Conservation (phyloP, 2,888 invertebrate species). For the Aphodius granarius region DNA sequence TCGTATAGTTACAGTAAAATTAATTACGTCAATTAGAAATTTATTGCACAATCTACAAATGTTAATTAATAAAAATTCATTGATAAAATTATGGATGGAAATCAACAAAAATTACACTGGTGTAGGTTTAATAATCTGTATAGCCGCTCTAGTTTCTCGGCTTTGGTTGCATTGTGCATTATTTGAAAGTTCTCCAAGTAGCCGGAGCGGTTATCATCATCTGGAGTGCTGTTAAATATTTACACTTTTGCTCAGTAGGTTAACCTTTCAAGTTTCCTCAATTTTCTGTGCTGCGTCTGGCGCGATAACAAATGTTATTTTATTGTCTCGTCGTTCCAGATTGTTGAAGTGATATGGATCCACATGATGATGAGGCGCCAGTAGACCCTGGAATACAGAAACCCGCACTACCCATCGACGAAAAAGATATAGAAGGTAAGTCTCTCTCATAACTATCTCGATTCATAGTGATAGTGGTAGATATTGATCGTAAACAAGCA, state of each 20-base stretch:
- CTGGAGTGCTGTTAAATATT: not conserved
- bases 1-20: not conserved
- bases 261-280: not conserved
- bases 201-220: not conserved
- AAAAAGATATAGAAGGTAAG: conserved; percentile 87
- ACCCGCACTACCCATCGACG: conserved; percentile 77
- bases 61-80: not conserved
- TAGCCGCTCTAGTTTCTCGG: not conserved
- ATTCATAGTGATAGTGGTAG: too few relatives aligned
- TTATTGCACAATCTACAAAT: not conserved
- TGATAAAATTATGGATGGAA: not conserved
- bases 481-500: too few relatives aligned
- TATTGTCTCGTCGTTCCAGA: conserved; percentile 33
- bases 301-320: not conserved
- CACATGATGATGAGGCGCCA: conserved; percentile 72
- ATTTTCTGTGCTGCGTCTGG: not conserved
- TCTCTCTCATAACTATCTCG: too few relatives aligned
- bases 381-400: conserved; percentile 85
- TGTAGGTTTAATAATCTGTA: not conserved
- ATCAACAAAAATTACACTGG: not conserved
- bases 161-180: not conserved
- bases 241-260: not conserved
- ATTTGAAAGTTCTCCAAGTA: not conserved
- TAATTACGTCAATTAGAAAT: not conserved
- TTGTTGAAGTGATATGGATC: conserved; percentile 56